Conservation (phyloP, 2,797 vertebrate genomes). For the Amblyopsis hoosieri region DNA sequence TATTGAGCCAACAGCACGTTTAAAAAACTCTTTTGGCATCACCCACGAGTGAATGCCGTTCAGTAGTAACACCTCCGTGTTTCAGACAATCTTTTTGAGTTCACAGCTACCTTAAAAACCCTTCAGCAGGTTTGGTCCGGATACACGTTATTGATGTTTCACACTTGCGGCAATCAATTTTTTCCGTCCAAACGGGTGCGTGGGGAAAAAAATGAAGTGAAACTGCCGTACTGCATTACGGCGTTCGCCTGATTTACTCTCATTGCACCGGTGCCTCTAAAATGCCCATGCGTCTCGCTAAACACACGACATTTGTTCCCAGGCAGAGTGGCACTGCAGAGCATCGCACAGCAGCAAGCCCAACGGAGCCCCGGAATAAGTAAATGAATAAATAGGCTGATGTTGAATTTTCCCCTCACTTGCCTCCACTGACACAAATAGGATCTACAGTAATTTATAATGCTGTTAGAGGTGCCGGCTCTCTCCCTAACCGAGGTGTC, state of each 20-base stretch:
- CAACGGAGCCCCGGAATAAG: conserved; percentile 68
- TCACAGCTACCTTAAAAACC: not conserved
- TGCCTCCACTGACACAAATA: conserved; percentile 80
- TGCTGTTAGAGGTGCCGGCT: conserved; percentile 74
- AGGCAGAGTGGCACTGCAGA: conserved; percentile 58
- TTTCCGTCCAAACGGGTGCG: conserved; percentile 9
- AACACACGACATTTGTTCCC: conserved; percentile 72
- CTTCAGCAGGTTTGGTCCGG: no score
- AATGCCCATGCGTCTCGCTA: conserved; percentile 64
- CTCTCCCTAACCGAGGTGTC: conserved; percentile 73
- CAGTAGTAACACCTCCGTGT: not conserved
- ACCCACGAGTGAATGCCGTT: not conserved
- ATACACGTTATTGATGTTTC: conserved; percentile 12
- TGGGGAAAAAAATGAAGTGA: conserved; percentile 18
- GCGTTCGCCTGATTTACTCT: conserved; percentile 46
- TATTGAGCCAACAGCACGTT: conserved; percentile 21
- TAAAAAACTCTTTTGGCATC: conserved; percentile 8
- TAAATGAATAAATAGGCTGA: conserved; percentile 81
- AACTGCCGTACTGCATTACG: conserved; percentile 24
- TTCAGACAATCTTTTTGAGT: not conserved
- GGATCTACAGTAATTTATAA: conserved; percentile 82
- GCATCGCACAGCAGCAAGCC: conserved; percentile 50
- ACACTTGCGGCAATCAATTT: conserved; percentile 1
- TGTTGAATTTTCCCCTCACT: conserved; percentile 80
- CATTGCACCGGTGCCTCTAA: conserved; percentile 51